These are phyloP conservation scores for Python bivittatus DNA, from an alignment of 2,113 vertebrate genomes.

Conservation along the genomic window DNA sequence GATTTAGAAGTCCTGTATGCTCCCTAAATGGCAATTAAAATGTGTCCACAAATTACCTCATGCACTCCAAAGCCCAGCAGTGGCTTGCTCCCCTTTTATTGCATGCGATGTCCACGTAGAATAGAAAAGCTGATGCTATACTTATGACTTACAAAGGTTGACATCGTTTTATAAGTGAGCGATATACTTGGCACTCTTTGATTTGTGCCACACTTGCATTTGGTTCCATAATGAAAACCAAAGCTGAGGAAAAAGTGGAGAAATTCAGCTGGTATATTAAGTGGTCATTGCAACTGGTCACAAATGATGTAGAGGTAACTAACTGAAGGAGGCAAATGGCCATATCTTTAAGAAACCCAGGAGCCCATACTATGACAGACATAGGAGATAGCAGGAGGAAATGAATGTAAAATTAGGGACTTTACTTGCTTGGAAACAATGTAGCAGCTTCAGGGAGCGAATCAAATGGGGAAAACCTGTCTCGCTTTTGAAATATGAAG, in stretches of 20 bases:
- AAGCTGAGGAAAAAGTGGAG: slow-evolving; percentile 42
- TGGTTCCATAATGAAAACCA: slow-evolving; percentile 51
- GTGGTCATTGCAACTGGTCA: slow-evolving; percentile 37
- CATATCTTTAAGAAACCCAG: slow-evolving; percentile 31
- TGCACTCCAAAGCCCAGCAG: slow-evolving; percentile 80
- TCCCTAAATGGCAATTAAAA: slow-evolving; percentile 86
- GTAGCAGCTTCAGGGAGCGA: slow-evolving; percentile 7
- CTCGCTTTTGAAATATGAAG: background rate
- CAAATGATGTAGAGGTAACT: slow-evolving; percentile 40
- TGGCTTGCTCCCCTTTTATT: slow-evolving; percentile 74
- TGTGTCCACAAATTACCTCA: slow-evolving; percentile 81
- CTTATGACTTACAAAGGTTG: slow-evolving; percentile 73
- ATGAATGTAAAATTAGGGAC: background rate
- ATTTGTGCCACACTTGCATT: slow-evolving; percentile 55
- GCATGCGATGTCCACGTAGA: slow-evolving; percentile 69
- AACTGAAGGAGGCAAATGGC: slow-evolving; percentile 39
- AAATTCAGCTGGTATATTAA: slow-evolving; percentile 61
- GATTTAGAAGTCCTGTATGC: slow-evolving; percentile 83
- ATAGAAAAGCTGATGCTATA: slow-evolving; percentile 74
- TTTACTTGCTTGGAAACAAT: background rate
- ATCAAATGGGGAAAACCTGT: background rate
- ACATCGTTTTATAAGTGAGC: slow-evolving; percentile 62
- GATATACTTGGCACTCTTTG: slow-evolving; percentile 60
- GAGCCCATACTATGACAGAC: background rate
- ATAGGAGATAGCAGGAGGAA: background rate